These are phyloP conservation scores for Drosophila dives DNA, from an alignment of 2,888 invertebrate species.

Conservation along the genomic window DNA sequence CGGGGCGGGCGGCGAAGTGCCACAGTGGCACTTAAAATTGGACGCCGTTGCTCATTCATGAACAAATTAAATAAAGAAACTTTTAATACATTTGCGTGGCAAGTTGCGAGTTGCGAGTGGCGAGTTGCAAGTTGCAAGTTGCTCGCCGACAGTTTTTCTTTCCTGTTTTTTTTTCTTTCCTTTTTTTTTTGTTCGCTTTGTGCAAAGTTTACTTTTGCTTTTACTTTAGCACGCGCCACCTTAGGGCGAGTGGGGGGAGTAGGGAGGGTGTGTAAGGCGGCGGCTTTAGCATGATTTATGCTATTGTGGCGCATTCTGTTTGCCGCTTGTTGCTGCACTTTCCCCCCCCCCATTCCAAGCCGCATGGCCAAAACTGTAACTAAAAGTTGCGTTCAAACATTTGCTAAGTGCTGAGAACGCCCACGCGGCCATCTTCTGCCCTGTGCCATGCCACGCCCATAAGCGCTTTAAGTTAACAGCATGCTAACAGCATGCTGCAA, in stretches of 20 bases:
- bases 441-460: conserved; percentile 13
- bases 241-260: background rate
- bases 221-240: conserved; percentile 54
- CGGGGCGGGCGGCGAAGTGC: conserved; percentile 27
- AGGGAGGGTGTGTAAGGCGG: conserved; percentile 5
- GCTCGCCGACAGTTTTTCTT: background rate
- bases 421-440: conserved; percentile 21
- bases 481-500: background rate
- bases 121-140: background rate
- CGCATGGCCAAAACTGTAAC: conserved; percentile 56
- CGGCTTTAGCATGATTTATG: conserved; percentile 70
- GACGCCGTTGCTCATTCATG: conserved; percentile 51
- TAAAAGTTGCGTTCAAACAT: conserved; percentile 77
- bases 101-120: conserved; percentile 13
- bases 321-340: conserved; percentile 54
- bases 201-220: conserved; percentile 66
- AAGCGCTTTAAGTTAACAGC: background rate
- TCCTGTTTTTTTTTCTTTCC: conserved; percentile 23
- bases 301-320: conserved; percentile 60
- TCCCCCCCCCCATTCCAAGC: background rate
- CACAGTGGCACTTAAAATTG: conserved; percentile 51
- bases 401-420: conserved; percentile 68
- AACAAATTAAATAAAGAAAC: conserved; percentile 76
- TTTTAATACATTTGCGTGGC: conserved; percentile 72
- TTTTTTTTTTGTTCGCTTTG: conserved; percentile 40